Percentiles rank a stretch among this genome's conserved stretches.
Conservation (phyloP, 2,797 vertebrate genomes). For the Gastrophryne carolinensis region DNA sequence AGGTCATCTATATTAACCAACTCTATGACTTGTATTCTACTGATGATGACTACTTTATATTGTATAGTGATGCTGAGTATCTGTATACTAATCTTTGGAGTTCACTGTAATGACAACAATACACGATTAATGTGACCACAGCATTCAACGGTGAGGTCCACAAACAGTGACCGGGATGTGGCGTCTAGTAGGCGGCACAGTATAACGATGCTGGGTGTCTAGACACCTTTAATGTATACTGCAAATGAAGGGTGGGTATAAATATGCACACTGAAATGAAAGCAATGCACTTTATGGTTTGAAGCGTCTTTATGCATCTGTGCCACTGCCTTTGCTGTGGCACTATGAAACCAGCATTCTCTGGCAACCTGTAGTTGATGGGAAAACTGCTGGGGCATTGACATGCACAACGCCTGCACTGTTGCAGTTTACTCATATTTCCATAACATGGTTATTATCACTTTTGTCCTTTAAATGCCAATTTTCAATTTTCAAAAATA, state of each 20-base stretch:
- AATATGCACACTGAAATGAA: not conserved
- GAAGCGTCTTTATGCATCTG: no score
- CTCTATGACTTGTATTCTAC: not conserved
- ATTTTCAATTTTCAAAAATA: no score
- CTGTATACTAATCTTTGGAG: not conserved
- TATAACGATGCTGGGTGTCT: conserved; percentile 17
- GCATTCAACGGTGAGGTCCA: not conserved
- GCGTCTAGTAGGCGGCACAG: not conserved
- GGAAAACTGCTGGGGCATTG: not conserved
- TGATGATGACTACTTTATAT: not conserved
- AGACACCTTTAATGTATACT: not conserved
- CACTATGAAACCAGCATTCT: not conserved
- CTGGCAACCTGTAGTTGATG: not conserved
- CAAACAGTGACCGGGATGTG: not conserved
- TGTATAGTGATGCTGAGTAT: conserved; percentile 27
- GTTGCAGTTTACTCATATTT: not conserved
- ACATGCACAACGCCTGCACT: not conserved
- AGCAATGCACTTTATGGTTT: conserved; percentile 3
- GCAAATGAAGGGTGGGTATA: not conserved
- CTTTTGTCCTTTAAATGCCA: no score
- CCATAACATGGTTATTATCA: not conserved
- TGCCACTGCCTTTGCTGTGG: not conserved
- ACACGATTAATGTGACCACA: not conserved
- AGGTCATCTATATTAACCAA: not conserved
- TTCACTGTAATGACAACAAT: not conserved